Evolutionary conservation across 2,888 invertebrate species (phyloP), one percentile per base, ranked within the genome.

Genomic region (Biston stratarius): DNA sequence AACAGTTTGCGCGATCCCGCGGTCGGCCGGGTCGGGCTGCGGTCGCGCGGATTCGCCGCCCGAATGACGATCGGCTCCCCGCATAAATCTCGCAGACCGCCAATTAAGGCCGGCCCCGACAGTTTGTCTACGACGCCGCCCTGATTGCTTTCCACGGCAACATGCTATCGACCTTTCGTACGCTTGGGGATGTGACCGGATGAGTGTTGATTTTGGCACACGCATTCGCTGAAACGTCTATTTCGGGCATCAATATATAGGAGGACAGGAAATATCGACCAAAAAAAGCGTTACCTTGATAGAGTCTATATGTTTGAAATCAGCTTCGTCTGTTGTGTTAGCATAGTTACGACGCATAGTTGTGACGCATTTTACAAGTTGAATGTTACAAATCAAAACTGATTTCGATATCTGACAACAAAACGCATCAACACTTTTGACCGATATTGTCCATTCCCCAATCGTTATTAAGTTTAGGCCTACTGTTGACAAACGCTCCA

Each of bases 11-110:
- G 73, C 64, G 74, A 75, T 48, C 61, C 33, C 45, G 74, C 67
- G 74, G 70, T 73, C 74, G 67, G 74, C 65, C 70, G 73, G 79
- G 80, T 76, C 77, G 81, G 77, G 62, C 48, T 79, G 83, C 78
- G 83, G 83, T 80, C 77, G 77, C 75, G 76, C 75, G 79, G 79
- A 82, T 84, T 83, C 84, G 85, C 77, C 84, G 83, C 76, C 84
- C 86, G 83, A 83, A 86, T 89, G 90, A 90, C 88, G 91, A 87
- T 83, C 87, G 86, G 86, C 86, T 83, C 87, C 82, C 88, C 90
- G 91, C 91, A 94, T 94, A 94, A 94, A 94, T 94, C 94, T 93
- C 88, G 71, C 81, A 87, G 90, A 92, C 94, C 93, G 91, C 94
- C 94, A 94, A 94, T 94, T 94, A 94, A 90, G 92, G 90, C 78